Conservation (phyloP, 2,797 vertebrate species). For the Crocidura indochinensis region DNA sequence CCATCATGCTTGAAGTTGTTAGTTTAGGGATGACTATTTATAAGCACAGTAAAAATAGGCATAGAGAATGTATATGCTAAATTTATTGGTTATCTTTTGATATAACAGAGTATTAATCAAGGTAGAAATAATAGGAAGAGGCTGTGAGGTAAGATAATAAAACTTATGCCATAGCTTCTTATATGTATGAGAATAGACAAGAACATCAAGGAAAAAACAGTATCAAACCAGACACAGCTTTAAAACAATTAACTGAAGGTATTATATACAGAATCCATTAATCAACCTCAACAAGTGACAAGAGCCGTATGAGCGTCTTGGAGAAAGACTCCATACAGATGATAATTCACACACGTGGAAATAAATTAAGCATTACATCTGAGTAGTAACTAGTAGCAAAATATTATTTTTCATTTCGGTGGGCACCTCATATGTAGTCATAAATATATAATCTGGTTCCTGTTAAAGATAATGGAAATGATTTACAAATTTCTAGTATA, state of each 20-base stretch:
- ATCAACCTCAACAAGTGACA: not conserved
- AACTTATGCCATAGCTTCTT: not conserved
- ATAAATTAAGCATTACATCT: not conserved
- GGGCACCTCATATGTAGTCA: not conserved
- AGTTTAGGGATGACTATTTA: conserved; percentile 13
- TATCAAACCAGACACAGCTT: not conserved
- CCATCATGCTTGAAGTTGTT: not conserved
- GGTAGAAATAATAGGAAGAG: not conserved
- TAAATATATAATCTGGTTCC: not conserved
- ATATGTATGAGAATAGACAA: not conserved
- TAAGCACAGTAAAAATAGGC: not conserved
- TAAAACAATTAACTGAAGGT: not conserved
- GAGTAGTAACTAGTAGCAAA: not conserved
- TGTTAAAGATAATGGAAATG: too few relatives aligned
- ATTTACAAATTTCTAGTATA: too few relatives aligned
- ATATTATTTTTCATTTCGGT: not conserved
- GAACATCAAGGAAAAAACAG: not conserved
- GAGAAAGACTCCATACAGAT: not conserved
- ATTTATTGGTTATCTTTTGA: not conserved
- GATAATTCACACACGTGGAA: not conserved
- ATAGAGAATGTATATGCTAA: not conserved
- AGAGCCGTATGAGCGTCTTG: not conserved
- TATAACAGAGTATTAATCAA: not conserved
- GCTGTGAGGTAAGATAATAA: not conserved
- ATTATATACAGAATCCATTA: not conserved